phyloP scores from a whole-genome alignment of 2,113 vertebrate genomes.

The Gambusia affinis region DNA sequence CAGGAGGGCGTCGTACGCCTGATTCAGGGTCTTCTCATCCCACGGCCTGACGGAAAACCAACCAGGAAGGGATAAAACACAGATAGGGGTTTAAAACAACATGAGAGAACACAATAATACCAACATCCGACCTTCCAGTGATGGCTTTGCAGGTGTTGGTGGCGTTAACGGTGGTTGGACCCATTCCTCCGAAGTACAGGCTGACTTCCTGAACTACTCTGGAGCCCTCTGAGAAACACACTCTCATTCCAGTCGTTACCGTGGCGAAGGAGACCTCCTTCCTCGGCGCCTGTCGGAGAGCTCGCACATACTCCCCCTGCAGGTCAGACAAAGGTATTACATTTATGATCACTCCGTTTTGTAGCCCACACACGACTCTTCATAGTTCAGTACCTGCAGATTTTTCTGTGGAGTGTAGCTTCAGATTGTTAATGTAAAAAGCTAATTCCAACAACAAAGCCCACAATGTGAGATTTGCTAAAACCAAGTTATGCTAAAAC shows the following conservation, averaged over 20 bases:
- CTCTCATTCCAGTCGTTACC: conserved; percentile 85
- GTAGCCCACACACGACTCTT: no score
- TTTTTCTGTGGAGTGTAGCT: no score
- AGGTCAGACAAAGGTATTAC: conserved; percentile 3
- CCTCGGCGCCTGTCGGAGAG: conserved; percentile 88
- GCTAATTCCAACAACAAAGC: no score
- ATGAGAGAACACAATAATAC: neutral
- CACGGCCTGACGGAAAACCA: conserved; percentile 72
- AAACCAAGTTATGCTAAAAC: no score
- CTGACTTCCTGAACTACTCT: conserved; percentile 82
- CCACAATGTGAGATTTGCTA: no score
- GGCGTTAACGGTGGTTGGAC: conserved; percentile 70
- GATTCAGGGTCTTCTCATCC: conserved; percentile 82
- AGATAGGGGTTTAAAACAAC: neutral
- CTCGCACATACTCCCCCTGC: conserved; percentile 87
- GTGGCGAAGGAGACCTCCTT: conserved; percentile 84
- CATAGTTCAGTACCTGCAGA: no score
- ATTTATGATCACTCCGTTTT: neutral
- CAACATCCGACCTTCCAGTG: conserved; percentile 71
- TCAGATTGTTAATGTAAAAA: no score
- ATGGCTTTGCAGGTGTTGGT: conserved; percentile 77
- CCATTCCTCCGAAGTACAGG: conserved; percentile 86
- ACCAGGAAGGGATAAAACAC: neutral
- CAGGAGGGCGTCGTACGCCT: conserved; percentile 83
- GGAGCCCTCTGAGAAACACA: conserved; percentile 80